Base-by-base conservation (phyloP, 2,797 vertebrate genomes). In the Podargus strigoides region DNA sequence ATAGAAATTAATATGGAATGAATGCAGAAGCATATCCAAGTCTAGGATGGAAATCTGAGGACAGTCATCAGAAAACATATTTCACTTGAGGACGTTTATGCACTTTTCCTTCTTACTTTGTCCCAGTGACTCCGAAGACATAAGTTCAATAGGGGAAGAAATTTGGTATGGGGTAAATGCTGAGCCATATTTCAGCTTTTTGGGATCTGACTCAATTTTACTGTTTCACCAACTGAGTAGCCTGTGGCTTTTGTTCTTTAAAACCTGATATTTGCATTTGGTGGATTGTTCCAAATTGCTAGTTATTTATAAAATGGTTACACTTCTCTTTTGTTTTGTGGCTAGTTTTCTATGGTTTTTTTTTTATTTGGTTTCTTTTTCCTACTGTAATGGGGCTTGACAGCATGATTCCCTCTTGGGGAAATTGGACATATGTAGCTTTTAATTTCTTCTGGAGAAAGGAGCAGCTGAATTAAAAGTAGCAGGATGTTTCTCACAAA, bases 361-460 rank as follows among this genome's bases (percentile, higher is more conserved):
- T 59, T 28, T 10, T 49, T 58, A 12, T 66, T 78, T 81, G 5
- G 10, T 56, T 94, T 87, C 49, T 89, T 93, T 78, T 85, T 46
- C 62, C 68, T 78, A 13, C 6, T 4, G 39, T 93, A 95, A 93
- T 83, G 58, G 79, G 19, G 34, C 60, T 87, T 95, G 87, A 94
- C 90, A 95, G 82, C 81, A 78, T 44, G 85, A 66, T 62, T 87
- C 58, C 34, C 39, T 94, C 66, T 92, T 83, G 68, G 78, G 89
- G 69, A 94, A 91, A 89, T 85, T 91, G 82, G 90, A 83, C 93
- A 91, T 95, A 95, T 75, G 50, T 85, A 95, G 75, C 79, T 92
- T 96, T 91, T 95, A 75, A 95, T 96, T 95, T 94, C 92, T 93
- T 66, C 62, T 72, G n/a, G 44, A 89, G 72, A 90, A 92, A 90